A percentile compares a stretch with the other conserved stretches of the same genome.
These are phyloP conservation scores for Perca schrenkii DNA, from an alignment of 2,113 vertebrate species.

Conservation along the genomic window DNA sequence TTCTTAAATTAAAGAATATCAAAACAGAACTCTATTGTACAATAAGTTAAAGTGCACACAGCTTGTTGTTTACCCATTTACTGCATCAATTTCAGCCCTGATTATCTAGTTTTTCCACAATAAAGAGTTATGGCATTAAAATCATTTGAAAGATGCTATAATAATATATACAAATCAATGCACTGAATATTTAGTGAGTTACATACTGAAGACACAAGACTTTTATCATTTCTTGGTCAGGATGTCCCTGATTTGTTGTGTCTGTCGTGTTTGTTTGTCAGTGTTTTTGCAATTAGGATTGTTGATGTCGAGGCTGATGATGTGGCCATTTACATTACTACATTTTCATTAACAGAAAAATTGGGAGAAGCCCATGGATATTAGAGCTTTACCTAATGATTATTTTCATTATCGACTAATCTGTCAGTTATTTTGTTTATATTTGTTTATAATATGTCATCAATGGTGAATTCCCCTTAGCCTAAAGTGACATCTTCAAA, in stretches of 20 bases:
- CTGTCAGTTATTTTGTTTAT: neutral
- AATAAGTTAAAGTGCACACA: neutral
- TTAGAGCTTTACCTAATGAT: neutral
- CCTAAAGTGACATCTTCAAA: neutral
- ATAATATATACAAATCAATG: neutral
- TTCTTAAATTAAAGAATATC: constrained; percentile 28
- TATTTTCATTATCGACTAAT: neutral
- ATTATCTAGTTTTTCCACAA: neutral
- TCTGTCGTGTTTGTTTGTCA: neutral
- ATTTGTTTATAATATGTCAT: neutral
- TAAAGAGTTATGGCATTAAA: neutral
- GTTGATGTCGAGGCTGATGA: neutral
- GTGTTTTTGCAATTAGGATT: neutral
- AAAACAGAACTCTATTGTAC: constrained; percentile 17
- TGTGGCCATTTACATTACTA: neutral
- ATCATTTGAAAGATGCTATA: neutral
- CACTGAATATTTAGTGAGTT: neutral
- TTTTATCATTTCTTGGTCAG: constrained; percentile 7
- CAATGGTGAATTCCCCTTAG: neutral
- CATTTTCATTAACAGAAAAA: neutral
- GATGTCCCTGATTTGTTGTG: constrained; percentile 11
- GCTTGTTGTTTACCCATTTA: neutral
- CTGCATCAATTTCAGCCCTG: neutral
- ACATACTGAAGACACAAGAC: neutral
- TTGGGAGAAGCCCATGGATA: neutral